These are phyloP conservation scores for Herpetotheres cachinnans DNA, from an alignment of 2,113 vertebrate species.

Conservation along the genomic window DNA sequence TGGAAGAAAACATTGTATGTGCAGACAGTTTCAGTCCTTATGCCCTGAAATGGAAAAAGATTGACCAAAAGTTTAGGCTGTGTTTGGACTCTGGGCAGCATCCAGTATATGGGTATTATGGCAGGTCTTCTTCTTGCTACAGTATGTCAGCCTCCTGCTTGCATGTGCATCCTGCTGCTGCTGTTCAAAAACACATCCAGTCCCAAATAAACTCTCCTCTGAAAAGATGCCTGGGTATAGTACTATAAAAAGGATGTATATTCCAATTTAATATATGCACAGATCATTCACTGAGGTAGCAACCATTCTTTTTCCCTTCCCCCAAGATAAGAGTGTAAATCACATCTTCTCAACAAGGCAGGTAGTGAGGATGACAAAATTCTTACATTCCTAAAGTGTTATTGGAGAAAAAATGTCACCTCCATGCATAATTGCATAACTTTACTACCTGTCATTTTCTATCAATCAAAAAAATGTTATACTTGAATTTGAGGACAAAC, in stretches of 20 bases:
- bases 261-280: slow-evolving; percentile 59
- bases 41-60: neutral
- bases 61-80: neutral
- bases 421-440: slow-evolving; percentile 59
- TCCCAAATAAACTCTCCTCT: slow-evolving; percentile 6
- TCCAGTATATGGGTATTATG: neutral
- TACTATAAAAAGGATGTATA: slow-evolving; percentile 63
- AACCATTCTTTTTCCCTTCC: slow-evolving; percentile 50
- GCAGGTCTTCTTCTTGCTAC: neutral
- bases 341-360: slow-evolving; percentile 63
- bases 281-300: slow-evolving; percentile 49
- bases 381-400: slow-evolving; percentile 63
- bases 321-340: slow-evolving; percentile 61
- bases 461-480: slow-evolving; percentile 48
- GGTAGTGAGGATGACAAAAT: slow-evolving; percentile 60
- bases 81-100: neutral
- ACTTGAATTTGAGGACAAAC: slow-evolving; percentile 24
- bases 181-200: neutral
- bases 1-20: neutral
- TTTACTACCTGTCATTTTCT: slow-evolving; percentile 42
- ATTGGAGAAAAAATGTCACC: slow-evolving; percentile 62
- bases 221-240: slow-evolving; percentile 15
- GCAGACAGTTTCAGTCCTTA: neutral
- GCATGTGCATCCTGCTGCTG: neutral
- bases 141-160: neutral